A percentile compares a stretch with the other conserved stretches of the same genome.
Evolutionary conservation across 1,140 invertebrate species (phyloP).

Genomic region (Prorops nasuta): DNA sequence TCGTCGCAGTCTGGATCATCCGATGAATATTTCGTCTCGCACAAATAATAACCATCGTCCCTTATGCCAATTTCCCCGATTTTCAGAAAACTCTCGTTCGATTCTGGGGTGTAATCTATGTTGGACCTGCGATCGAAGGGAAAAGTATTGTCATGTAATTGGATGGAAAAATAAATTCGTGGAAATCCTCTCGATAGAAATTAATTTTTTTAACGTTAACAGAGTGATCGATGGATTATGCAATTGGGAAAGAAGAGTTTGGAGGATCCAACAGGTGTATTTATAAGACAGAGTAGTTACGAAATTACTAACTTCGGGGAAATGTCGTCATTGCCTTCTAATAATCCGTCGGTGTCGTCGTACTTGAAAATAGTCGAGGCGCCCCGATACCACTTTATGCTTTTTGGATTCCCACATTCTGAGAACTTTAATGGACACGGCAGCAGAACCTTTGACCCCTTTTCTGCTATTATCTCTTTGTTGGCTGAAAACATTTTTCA

Average conservation of each 20-base stretch:
- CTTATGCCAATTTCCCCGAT: constrained; percentile 67
- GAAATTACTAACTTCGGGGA: constrained; percentile 72
- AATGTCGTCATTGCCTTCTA: constrained; percentile 72
- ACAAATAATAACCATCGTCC: constrained; percentile 82
- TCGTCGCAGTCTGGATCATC: constrained; percentile 74
- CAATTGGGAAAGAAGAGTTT: no score
- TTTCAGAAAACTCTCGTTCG: constrained; percentile 65
- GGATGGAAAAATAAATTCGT: no score
- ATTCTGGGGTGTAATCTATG: constrained; percentile 65
- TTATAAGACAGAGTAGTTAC: no score
- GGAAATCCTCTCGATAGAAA: no score
- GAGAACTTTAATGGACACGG: constrained; percentile 74
- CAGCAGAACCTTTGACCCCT: constrained; percentile 69
- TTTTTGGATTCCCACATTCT: constrained; percentile 80
- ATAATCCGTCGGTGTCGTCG: constrained; percentile 71
- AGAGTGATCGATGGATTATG: no score
- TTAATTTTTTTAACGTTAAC: no score
- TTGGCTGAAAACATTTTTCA: constrained; percentile 54
- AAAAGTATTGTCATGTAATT: no score
- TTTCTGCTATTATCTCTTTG: constrained; percentile 49
- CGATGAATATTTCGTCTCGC: constrained; percentile 81
- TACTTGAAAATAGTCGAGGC: constrained; percentile 80
- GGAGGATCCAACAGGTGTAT: no score
- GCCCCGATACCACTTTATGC: constrained; percentile 86
- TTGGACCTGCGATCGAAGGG: constrained; percentile 73